These are phyloP conservation scores for Halcyon senegalensis DNA, from an alignment of 2,113 vertebrate species.

Conservation along the genomic window DNA sequence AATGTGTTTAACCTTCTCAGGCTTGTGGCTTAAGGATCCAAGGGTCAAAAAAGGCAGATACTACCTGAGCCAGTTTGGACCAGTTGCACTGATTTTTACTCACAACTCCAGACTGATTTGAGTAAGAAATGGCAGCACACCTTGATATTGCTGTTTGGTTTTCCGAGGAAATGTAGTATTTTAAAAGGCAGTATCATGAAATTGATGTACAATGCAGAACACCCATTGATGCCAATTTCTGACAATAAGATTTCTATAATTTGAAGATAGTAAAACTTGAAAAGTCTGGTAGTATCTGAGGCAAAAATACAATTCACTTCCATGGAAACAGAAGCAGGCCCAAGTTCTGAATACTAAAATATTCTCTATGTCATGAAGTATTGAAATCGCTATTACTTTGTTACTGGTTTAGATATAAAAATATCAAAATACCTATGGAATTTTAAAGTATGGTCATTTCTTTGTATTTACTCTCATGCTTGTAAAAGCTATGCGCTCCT, in stretches of 20 bases:
- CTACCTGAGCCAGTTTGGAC: background rate
- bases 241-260: background rate
- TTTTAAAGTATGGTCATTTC: slow-evolving; percentile 17
- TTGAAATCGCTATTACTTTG: background rate
- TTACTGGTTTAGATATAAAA: background rate
- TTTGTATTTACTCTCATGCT: background rate
- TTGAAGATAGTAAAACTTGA: background rate
- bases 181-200: background rate
- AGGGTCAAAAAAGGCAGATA: background rate
- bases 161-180: background rate
- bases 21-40: background rate
- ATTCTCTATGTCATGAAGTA: background rate
- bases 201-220: background rate
- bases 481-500: background rate
- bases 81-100: background rate
- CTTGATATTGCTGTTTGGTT: background rate
- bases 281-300: background rate
- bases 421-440: background rate
- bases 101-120: background rate
- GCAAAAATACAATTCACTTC: slow-evolving; percentile 21
- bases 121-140: background rate
- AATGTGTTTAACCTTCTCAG: background rate
- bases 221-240: background rate
- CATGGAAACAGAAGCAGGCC: slow-evolving; percentile 21
- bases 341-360: background rate